Evolutionary conservation across 2,113 vertebrate species (phyloP).

Genomic region (Vidua chalybeata): DNA sequence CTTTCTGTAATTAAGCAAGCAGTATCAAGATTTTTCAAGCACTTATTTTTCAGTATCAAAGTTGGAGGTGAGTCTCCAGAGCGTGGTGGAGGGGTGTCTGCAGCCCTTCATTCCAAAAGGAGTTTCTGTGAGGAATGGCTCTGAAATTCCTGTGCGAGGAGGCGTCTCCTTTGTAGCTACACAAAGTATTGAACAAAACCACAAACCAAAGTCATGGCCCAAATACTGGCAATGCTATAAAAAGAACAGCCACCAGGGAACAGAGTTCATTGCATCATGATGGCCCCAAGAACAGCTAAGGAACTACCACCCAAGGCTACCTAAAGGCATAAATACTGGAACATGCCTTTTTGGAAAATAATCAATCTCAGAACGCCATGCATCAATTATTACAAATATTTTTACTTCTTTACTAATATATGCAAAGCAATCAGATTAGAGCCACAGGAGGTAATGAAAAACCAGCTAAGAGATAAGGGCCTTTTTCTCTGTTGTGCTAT

Average conservation of each 20-base stretch:
- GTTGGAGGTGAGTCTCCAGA: neutral
- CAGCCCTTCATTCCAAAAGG: neutral
- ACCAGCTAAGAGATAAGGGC: constrained; percentile 13
- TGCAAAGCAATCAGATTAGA: constrained; percentile 51
- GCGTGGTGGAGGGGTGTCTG: neutral
- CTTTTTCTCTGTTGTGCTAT: neutral
- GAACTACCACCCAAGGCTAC: neutral
- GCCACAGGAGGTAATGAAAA: constrained; percentile 49
- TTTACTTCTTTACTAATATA: constrained; percentile 47
- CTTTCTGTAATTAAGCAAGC: neutral
- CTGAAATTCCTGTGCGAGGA: neutral
- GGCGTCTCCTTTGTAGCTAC: neutral
- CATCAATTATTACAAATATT: neutral
- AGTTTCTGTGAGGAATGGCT: neutral
- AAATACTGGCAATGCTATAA: neutral
- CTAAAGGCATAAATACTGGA: neutral
- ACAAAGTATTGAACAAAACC: neutral
- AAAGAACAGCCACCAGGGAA: neutral
- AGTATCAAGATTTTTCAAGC: neutral
- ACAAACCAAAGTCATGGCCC: neutral
- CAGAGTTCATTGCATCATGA: neutral
- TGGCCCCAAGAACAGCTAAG: neutral
- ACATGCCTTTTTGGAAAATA: neutral
- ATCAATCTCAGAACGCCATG: neutral
- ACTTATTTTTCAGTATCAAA: neutral